A percentile compares a stretch with the other conserved stretches of the same genome.
These are phyloP conservation scores for Pogonomyrmex californicus DNA, from an alignment of 1,140 invertebrate species.

Conservation along the genomic window DNA sequence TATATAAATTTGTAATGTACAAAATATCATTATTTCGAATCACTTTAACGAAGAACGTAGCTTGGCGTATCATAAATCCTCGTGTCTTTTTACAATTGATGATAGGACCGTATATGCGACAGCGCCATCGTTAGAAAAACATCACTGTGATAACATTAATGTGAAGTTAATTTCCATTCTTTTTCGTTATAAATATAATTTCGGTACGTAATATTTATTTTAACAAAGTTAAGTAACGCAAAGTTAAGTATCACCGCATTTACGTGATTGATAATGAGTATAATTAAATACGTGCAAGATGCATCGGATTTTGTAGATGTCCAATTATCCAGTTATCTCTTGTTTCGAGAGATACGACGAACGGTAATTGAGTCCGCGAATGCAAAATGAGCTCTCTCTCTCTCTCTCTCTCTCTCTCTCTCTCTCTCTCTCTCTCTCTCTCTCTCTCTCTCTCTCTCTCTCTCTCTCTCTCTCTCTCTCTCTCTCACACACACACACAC, in stretches of 20 bases:
- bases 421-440: too few relatives aligned
- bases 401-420: neutral
- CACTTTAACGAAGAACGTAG: neutral
- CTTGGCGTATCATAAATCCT: neutral
- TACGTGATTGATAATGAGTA: neutral
- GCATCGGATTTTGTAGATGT: constrained; percentile 42
- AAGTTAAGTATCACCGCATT: neutral
- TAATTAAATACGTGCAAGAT: constrained; percentile 56
- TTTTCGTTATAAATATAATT: neutral
- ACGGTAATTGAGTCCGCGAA: constrained; percentile 35
- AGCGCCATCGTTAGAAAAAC: neutral
- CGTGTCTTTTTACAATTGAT: neutral
- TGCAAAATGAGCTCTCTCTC: constrained; percentile 30
- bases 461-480: too few relatives aligned
- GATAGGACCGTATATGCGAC: neutral
- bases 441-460: too few relatives aligned
- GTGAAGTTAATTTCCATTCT: constrained; percentile 12
- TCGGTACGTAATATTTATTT: neutral
- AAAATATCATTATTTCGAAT: constrained; percentile 11
- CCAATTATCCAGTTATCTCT: constrained; percentile 56
- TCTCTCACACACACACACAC: too few relatives aligned
- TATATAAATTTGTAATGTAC: constrained; percentile 1
- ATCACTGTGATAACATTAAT: constrained; percentile 24
- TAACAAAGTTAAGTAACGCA: constrained; percentile 11
- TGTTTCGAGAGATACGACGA: constrained; percentile 38